Conservation (phyloP, 2,797 vertebrate species). For the Apogon hyalosoma region DNA sequence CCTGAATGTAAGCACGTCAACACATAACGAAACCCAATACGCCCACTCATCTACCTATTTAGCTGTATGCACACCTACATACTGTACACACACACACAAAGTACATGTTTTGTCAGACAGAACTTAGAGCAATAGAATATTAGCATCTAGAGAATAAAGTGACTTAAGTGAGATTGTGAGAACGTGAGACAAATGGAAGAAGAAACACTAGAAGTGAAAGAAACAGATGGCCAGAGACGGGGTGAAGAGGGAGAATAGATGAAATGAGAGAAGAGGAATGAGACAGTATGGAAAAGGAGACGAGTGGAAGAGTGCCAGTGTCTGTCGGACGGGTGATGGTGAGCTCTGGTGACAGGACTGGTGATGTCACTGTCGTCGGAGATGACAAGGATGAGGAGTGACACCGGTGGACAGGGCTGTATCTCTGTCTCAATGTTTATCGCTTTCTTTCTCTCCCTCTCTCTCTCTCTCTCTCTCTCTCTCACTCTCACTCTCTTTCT, state of each 20-base stretch:
- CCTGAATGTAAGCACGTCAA: neutral
- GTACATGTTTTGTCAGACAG: neutral
- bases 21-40: slow-evolving; percentile 8
- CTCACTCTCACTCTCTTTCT: slow-evolving; percentile 12
- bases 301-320: slow-evolving; percentile 37
- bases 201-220: slow-evolving; percentile 32
- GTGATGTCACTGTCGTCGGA: slow-evolving; percentile 74
- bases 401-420: slow-evolving; percentile 66
- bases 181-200: slow-evolving; percentile 16
- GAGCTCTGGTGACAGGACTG: slow-evolving; percentile 76
- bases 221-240: slow-evolving; percentile 37
- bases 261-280: slow-evolving; percentile 38
- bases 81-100: neutral
- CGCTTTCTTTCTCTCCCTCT: slow-evolving; percentile 25
- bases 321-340: slow-evolving; percentile 65
- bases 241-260: slow-evolving; percentile 34
- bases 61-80: slow-evolving; percentile 5
- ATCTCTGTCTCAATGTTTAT: slow-evolving; percentile 30
- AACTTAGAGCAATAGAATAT: neutral
- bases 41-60: slow-evolving; percentile 1
- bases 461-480: slow-evolving; percentile 19
- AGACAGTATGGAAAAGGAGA: slow-evolving; percentile 17
- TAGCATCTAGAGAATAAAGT: slow-evolving; percentile 5
- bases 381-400: slow-evolving; percentile 68
- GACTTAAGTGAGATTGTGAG: neutral